Base-by-base conservation (phyloP, 1,140 invertebrate genomes). In the Hyphantria cunea region DNA sequence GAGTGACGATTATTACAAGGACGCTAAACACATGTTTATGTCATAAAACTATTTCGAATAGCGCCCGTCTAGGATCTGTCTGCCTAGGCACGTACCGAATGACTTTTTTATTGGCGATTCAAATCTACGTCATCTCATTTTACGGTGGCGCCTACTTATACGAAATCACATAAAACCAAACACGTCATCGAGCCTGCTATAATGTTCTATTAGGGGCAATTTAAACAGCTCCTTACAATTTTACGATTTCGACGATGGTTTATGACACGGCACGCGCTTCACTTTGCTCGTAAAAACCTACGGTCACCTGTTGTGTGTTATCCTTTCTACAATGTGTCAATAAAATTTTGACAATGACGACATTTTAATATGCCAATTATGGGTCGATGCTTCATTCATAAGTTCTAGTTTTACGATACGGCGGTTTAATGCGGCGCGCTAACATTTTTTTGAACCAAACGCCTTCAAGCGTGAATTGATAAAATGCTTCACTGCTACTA, bases 221-320 rank as follows among this genome's bases (percentile, higher is more conserved):
- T 78, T 74, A 72, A 74, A 60, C 58, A 69, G 61, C 70, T 70
- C 66, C 74, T 78, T 71, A 76, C 74, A 66, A 76, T 78, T 85
- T 85, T 82, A 84, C 71, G 74, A 81, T 67, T 74, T 72, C 48
- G 60, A 70, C 68, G 76, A 59, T 53, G 61, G 62, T 75, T 78
- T 78, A 74, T 63, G 67, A 59, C 44, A 62, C 66, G 74, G 75
- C 78, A 78, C 78, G 76, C 74, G 74, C 66, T 53, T 61, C 41
- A 65, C 37, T 69, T 64, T 49, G 76, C 63, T 79, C 76, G 76
- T 85, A 85, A 78, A 77, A 85, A 83, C 76, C 68, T 70, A 68
- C 74, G 82, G 84, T 84, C 83, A 85, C 81, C 81, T 85, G 84
- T 85, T 80, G 79, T 80, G 50, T 70, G 72, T 63, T 63, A 66